These are phyloP conservation scores for Sialia sialis DNA, from an alignment of 2,113 vertebrate species.

Conservation along the genomic window DNA sequence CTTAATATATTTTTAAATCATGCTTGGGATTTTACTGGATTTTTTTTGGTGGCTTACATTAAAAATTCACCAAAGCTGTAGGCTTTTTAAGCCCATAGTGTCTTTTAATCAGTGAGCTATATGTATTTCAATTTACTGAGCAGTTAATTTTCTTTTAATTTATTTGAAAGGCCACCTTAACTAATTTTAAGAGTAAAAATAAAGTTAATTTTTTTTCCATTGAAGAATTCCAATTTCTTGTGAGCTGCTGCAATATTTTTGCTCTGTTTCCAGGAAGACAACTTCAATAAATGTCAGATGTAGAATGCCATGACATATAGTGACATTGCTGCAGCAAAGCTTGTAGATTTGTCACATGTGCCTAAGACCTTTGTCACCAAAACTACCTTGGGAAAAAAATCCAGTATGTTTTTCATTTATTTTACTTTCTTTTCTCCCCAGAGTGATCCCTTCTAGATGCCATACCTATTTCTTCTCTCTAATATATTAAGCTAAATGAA, in stretches of 20 bases:
- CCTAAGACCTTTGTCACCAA: neutral
- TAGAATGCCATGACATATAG: neutral
- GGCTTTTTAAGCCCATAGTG: neutral
- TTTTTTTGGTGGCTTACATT: neutral
- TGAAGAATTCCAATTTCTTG: neutral
- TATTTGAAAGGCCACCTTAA: neutral
- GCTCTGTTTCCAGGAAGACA: neutral
- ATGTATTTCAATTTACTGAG: neutral
- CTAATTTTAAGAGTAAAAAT: neutral
- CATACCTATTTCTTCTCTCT: neutral
- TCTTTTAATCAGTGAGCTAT: neutral
- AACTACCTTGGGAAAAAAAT: neutral
- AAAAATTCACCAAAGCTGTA: neutral
- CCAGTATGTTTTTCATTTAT: neutral
- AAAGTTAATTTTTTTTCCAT: neutral
- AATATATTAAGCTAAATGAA: neutral
- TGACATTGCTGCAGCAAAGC: neutral
- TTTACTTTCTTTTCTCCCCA: neutral
- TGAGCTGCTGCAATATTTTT: neutral
- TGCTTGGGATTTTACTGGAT: neutral
- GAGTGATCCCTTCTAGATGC: neutral
- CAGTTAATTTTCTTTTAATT: neutral
- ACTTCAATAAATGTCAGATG: conserved; percentile 1
- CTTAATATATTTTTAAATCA: neutral
- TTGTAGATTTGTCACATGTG: neutral